Base-by-base conservation (phyloP, 2,888 invertebrate species). In the Parascotia fuliginaria region DNA sequence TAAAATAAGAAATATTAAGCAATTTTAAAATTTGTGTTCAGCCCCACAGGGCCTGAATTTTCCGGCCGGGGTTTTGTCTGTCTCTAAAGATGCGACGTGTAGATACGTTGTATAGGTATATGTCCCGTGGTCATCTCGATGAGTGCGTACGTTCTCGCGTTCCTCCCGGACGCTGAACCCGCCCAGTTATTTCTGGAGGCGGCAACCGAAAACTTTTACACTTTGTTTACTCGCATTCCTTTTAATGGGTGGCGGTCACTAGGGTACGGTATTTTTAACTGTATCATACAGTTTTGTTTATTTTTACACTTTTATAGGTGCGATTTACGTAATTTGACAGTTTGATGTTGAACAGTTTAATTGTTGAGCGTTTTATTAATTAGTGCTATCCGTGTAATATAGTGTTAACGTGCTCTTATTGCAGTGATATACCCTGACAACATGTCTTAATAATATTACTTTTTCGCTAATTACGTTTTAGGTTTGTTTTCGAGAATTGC, bases 141-240 rank as follows among this genome's bases (percentile, higher is more conserved):
- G 11, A 1, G 11, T 2, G 11, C 4, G 14, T 9, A 7, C 24
- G 24, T 3, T 24, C 24, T 24, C 60, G 55, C 60, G 55, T 57
- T 52, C 54, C 66, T 57, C 55, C 53, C 69, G 83, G 70, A 45
- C 83, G 60, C 51, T 78, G 83, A 85, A 81, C 83, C 69, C 75
- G 58, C 55, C n/a, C n/a, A n/a, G 55, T 65, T 85, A 82, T 85
- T 84, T 83, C 55, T 68, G 75, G 77, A 77, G 46, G 46, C 43
- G 63, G 44, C 47, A 48, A 52, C 47, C 58, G 56, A 59, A 58
- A 63, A 52, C 54, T 69, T 71, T 73, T 60, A 59, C 53, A 57
- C 69, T 61, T 65, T 77, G 77, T 81, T 83, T 81, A 81, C 77
- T 52, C 65, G 58, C 68, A 73, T 72, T 65, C 71, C 69, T 66